These are phyloP conservation scores for Tribolium madens DNA, from an alignment of 1,140 invertebrate species.

Conservation along the genomic window DNA sequence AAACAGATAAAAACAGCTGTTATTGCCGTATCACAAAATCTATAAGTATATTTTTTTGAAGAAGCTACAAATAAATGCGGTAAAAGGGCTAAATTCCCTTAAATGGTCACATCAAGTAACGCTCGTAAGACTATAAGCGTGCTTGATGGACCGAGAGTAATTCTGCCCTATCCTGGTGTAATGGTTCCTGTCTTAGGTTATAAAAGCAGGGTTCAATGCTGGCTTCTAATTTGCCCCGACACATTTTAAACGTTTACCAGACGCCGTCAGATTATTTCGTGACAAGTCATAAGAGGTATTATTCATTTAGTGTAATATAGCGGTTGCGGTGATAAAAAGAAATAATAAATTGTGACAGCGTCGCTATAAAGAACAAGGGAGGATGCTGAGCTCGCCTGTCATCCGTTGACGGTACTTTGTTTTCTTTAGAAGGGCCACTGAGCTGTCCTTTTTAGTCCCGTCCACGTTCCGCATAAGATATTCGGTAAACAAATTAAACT, in stretches of 20 bases:
- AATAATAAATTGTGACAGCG: slow-evolving; percentile 42
- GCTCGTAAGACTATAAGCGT: not conserved
- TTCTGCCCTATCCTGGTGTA: not conserved
- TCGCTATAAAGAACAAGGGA: slow-evolving; percentile 34
- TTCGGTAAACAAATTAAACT: slow-evolving; percentile 51
- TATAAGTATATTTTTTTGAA: too few relatives aligned
- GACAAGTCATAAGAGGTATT: slow-evolving; percentile 30
- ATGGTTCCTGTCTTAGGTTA: slow-evolving; percentile 4
- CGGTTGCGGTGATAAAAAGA: slow-evolving; percentile 35
- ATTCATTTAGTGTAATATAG: slow-evolving; percentile 46
- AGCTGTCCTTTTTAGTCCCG: slow-evolving; percentile 44
- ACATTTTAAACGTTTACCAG: slow-evolving; percentile 33
- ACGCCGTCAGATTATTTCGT: slow-evolving; percentile 31
- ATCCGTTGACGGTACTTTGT: slow-evolving; percentile 39
- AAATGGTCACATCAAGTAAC: too few relatives aligned
- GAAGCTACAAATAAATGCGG: too few relatives aligned
- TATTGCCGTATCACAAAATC: too few relatives aligned
- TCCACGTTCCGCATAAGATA: slow-evolving; percentile 51
- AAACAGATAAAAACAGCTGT: too few relatives aligned
- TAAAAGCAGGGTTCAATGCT: not conserved
- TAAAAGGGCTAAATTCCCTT: not conserved
- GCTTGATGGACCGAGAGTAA: not conserved
- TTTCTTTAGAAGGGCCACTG: slow-evolving; percentile 46
- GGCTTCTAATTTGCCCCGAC: slow-evolving; percentile 6
- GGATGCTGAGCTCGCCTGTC: slow-evolving; percentile 38